These are phyloP conservation scores for Unio delphinus DNA, from an alignment of 2,888 invertebrate genomes.

Conservation along the genomic window DNA sequence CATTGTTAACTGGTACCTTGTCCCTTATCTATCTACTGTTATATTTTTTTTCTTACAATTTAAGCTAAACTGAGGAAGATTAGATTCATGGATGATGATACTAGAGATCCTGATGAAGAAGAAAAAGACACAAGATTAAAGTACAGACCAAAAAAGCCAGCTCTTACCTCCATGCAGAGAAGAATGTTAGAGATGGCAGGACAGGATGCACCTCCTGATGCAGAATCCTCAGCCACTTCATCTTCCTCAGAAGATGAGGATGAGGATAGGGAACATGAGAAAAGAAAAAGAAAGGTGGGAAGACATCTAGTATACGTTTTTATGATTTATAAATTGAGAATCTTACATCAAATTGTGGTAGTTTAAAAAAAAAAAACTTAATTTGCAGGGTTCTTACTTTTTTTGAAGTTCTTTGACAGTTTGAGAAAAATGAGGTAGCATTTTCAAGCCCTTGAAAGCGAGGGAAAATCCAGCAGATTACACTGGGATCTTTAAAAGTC, in stretches of 20 bases:
- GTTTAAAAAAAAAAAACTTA: too few relatives aligned
- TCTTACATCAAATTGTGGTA: too few relatives aligned
- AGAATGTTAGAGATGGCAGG: constrained; percentile 89
- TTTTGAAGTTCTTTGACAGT: too few relatives aligned
- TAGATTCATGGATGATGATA: constrained; percentile 78
- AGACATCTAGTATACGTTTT: too few relatives aligned
- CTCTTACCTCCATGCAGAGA: constrained; percentile 79
- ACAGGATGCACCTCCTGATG: constrained; percentile 83
- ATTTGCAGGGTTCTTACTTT: too few relatives aligned
- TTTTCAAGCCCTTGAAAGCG: too few relatives aligned
- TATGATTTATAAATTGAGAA: too few relatives aligned
- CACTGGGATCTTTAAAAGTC: too few relatives aligned
- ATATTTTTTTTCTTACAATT: constrained; percentile 9
- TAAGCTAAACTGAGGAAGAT: constrained; percentile 71
- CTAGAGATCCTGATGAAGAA: constrained; percentile 69
- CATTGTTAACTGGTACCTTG: not conserved
- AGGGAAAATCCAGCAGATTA: too few relatives aligned
- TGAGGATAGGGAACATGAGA: constrained; percentile 12
- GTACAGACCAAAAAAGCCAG: constrained; percentile 30
- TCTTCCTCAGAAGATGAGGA: constrained; percentile 28
- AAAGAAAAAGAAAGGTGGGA: too few relatives aligned
- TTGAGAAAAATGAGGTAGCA: too few relatives aligned
- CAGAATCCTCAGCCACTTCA: constrained; percentile 9
- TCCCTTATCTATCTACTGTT: not conserved
- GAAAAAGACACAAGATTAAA: constrained; percentile 64